phyloP scores from a whole-genome alignment of 1,140 invertebrate genomes.

The Laupala kohalensis region DNA sequence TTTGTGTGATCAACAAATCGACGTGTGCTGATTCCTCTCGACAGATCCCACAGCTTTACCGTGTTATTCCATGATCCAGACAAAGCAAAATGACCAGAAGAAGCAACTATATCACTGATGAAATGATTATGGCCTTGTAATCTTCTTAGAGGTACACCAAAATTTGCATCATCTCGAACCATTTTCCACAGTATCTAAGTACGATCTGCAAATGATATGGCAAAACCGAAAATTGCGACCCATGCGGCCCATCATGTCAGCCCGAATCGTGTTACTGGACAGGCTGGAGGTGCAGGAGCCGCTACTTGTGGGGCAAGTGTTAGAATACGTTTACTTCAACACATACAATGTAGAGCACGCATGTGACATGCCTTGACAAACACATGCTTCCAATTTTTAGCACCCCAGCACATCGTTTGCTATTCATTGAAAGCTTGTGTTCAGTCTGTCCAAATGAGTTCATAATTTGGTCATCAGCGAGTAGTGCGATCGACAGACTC shows the following conservation, averaged over 20 bases:
- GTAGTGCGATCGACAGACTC: no score
- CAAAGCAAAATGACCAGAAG: conserved; percentile 96
- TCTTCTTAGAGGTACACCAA: conserved; percentile 89
- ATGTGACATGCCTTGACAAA: no score
- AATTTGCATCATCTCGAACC: conserved; percentile 81
- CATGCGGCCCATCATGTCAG: conserved; percentile 38
- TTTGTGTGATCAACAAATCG: conserved; percentile 99
- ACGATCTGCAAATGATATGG: conserved; percentile 6
- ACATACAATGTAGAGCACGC: no score
- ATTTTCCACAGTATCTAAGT: conserved; percentile 94
- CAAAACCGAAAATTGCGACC: neutral
- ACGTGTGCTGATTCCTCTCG: conserved; percentile 76
- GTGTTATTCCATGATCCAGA: conserved; percentile 99
- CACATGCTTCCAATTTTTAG: no score
- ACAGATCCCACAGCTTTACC: conserved; percentile 95
- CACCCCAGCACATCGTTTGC: no score
- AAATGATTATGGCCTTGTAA: conserved; percentile 96
- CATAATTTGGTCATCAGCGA: no score
- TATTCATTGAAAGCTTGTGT: no score
- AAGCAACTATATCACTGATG: conserved; percentile 96
- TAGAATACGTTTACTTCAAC: no score
- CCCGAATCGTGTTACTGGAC: conserved; percentile 24
- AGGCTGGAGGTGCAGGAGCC: neutral
- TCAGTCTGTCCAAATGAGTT: no score
- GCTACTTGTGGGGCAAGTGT: neutral